Conservation (phyloP, 92 coral and sea anemone genomes). For the Meandrina meandrites region DNA sequence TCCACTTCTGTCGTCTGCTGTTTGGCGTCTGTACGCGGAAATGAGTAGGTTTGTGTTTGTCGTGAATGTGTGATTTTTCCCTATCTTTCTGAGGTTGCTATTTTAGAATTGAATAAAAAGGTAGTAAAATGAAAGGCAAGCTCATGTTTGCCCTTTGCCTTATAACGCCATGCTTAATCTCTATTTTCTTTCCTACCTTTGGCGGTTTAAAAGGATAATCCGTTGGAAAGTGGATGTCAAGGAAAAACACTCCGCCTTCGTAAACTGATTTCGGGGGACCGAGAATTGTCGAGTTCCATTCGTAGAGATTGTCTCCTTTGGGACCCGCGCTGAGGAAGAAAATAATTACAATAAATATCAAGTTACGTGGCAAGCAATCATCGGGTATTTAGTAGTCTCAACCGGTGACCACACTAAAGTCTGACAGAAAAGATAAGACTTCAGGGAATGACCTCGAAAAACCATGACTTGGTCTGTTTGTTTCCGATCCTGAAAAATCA, state of each 20-base stretch:
- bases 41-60: too few species aligned
- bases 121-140: too few species aligned
- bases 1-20: too few species aligned
- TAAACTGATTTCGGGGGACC: slow-evolving; percentile 98
- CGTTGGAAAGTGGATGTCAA: slow-evolving; percentile 92
- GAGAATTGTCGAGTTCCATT: slow-evolving; percentile 95
- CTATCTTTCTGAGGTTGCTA: too few species aligned
- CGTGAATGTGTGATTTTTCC: too few species aligned
- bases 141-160: too few species aligned
- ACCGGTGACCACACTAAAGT: background rate
- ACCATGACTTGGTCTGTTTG: too few species aligned
- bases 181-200: slow-evolving; percentile 68
- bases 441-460: background rate
- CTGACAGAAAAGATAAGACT: slow-evolving; percentile 1
- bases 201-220: slow-evolving; percentile 99
- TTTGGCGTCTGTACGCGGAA: too few species aligned
- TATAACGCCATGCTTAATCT: too few species aligned
- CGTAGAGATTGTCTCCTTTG: slow-evolving; percentile 88
- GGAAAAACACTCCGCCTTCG: slow-evolving; percentile 93
- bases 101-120: too few species aligned
- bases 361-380: background rate
- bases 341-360: background rate
- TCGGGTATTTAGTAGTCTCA: background rate
- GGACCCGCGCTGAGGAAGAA: slow-evolving; percentile 86
- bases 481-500: background rate